Conservation (phyloP, 2,797 vertebrate species). For the Bufotes viridis region DNA sequence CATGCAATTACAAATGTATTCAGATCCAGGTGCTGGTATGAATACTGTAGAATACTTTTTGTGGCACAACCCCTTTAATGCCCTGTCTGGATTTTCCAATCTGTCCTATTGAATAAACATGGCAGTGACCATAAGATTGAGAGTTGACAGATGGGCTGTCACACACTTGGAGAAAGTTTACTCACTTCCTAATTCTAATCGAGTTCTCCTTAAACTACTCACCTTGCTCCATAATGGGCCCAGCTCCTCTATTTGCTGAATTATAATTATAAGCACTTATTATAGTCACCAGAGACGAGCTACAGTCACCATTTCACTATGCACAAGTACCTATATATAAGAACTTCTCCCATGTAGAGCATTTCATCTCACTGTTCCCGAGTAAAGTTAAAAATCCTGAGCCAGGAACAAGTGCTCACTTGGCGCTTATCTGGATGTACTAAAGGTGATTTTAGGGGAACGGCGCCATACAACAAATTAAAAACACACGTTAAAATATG, state of each 20-base stretch:
- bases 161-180: neutral
- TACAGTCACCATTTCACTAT: neutral
- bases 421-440: slow-evolving; percentile 1
- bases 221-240: neutral
- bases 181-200: neutral
- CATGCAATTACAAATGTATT: too few relatives aligned
- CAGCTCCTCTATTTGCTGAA: neutral
- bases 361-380: neutral
- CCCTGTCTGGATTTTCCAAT: neutral
- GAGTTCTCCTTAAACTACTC: neutral
- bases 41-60: too few relatives aligned
- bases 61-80: too few relatives aligned
- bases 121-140: neutral
- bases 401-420: slow-evolving; percentile 2
- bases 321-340: neutral
- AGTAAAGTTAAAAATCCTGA: slow-evolving; percentile 15
- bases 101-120: neutral
- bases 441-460: neutral
- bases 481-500: slow-evolving; percentile 28
- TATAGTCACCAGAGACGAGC: neutral
- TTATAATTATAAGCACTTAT: neutral
- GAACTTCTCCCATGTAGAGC: neutral
- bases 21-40: too few relatives aligned
- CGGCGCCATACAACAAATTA: neutral
- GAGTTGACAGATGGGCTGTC: neutral